Evolutionary conservation across 2,888 invertebrate genomes (phyloP).

Genomic region (Nomada goodeniana): DNA sequence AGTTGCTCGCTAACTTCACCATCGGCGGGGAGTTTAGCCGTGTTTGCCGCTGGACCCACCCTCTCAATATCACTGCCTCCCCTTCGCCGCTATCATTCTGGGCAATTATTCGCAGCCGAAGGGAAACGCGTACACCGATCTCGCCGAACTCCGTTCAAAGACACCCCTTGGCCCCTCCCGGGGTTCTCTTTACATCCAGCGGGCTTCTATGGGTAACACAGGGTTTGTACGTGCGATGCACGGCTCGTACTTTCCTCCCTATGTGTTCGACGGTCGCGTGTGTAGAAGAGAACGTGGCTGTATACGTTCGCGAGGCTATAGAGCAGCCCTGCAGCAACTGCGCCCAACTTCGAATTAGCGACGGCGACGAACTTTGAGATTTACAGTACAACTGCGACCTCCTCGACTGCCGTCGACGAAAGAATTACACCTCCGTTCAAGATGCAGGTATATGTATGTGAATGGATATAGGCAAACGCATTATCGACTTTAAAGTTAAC

Average conservation of each 20-base stretch:
- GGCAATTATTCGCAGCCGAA: conserved; percentile 72
- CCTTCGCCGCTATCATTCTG: conserved; percentile 54
- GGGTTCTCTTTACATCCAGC: conserved; percentile 28
- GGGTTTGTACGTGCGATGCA: conserved; percentile 52
- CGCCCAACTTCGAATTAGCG: conserved; percentile 76
- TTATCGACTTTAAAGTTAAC: background rate
- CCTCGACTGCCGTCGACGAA: conserved; percentile 54
- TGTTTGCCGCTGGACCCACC: conserved; percentile 21
- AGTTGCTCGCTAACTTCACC: conserved; percentile 35
- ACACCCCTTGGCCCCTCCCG: conserved; percentile 31
- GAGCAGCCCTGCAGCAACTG: conserved; percentile 64
- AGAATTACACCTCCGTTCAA: conserved; percentile 61
- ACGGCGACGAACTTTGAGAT: conserved; percentile 75
- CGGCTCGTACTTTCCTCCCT: conserved; percentile 37
- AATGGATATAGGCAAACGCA: background rate
- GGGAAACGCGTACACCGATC: conserved; percentile 64
- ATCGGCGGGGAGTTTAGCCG: conserved; percentile 23
- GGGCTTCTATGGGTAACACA: conserved; percentile 48
- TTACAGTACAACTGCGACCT: conserved; percentile 79
- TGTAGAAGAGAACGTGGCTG: conserved; percentile 5
- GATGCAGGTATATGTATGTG: conserved; percentile 14
- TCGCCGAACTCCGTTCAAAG: conserved; percentile 63
- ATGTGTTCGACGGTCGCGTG: conserved; percentile 21
- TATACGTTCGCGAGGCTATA: conserved; percentile 27
- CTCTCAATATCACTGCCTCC: conserved; percentile 28